phyloP scores from a whole-genome alignment of 1,140 invertebrate species.

The Lasioglossum baleicum region DNA sequence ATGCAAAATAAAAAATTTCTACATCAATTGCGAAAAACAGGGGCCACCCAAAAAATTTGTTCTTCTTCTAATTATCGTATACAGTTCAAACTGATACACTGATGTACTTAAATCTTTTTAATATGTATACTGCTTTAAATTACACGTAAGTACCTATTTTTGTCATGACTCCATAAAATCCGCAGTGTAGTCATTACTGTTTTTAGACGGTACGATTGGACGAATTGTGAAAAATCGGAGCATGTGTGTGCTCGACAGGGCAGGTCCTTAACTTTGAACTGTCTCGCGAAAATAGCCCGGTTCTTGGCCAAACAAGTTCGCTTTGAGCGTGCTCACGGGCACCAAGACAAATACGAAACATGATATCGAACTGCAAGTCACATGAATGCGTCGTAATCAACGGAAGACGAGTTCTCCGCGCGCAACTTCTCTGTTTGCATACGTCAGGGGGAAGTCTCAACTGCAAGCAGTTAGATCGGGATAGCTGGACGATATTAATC shows the following conservation, averaged over 20 bases:
- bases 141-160: too few relatives aligned
- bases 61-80: too few relatives aligned
- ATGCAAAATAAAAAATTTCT: too few relatives aligned
- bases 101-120: too few relatives aligned
- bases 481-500: slow-evolving; percentile 62
- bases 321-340: slow-evolving; percentile 31
- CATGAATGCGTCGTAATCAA: slow-evolving; percentile 60
- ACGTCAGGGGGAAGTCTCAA: slow-evolving; percentile 61
- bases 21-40: too few relatives aligned
- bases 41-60: too few relatives aligned
- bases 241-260: neutral
- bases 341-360: slow-evolving; percentile 43
- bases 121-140: too few relatives aligned
- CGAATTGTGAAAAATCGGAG: neutral
- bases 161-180: too few relatives aligned
- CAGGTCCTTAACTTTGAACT: neutral
- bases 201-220: too few relatives aligned
- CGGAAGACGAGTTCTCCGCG: slow-evolving; percentile 50
- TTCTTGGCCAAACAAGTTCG: slow-evolving; percentile 11
- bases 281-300: slow-evolving; percentile 1
- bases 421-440: slow-evolving; percentile 61
- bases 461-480: slow-evolving; percentile 56
- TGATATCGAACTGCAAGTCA: slow-evolving; percentile 57
- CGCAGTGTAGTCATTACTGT: too few relatives aligned
- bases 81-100: too few relatives aligned